Evolutionary conservation across 2,113 vertebrate genomes (phyloP).

Genomic region (Hypomesus transpacificus): DNA sequence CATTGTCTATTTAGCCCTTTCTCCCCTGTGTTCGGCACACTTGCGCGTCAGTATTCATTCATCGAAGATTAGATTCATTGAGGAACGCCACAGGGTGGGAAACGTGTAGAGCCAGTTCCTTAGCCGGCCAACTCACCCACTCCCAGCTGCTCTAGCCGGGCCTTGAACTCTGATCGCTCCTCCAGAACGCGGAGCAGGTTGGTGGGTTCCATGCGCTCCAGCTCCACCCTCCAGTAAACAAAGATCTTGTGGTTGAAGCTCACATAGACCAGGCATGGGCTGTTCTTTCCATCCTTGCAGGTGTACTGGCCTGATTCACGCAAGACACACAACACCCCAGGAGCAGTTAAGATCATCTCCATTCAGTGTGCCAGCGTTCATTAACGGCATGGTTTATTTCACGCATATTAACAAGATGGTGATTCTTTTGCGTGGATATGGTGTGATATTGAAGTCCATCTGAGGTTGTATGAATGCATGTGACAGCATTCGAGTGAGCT

Average conservation of each 20-base stretch:
- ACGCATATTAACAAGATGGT: too few relatives aligned
- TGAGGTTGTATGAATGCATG: neutral
- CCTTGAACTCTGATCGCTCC: constrained; percentile 72
- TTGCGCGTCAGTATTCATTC: too few relatives aligned
- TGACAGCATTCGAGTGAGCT: neutral
- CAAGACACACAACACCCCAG: neutral
- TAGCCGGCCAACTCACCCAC: constrained; percentile 74
- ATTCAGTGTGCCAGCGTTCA: neutral
- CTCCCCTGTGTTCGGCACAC: neutral
- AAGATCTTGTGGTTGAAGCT: constrained; percentile 97
- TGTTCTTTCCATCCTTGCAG: constrained; percentile 88
- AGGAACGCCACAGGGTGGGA: too few relatives aligned
- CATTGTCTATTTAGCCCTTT: neutral
- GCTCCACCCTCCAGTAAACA: constrained; percentile 92
- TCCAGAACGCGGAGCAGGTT: constrained; percentile 86
- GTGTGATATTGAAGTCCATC: neutral
- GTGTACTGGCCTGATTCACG: constrained; percentile 83
- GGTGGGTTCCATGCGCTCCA: constrained; percentile 95
- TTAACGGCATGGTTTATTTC: too few relatives aligned
- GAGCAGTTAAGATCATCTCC: neutral
- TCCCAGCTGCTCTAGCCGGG: constrained; percentile 72
- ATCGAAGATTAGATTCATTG: too few relatives aligned
- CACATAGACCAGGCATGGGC: constrained; percentile 93
- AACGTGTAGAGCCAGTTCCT: too few relatives aligned
- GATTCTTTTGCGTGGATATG: neutral